Evolutionary conservation across 2,113 vertebrate genomes (phyloP).

Genomic region (Procavia capensis): DNA sequence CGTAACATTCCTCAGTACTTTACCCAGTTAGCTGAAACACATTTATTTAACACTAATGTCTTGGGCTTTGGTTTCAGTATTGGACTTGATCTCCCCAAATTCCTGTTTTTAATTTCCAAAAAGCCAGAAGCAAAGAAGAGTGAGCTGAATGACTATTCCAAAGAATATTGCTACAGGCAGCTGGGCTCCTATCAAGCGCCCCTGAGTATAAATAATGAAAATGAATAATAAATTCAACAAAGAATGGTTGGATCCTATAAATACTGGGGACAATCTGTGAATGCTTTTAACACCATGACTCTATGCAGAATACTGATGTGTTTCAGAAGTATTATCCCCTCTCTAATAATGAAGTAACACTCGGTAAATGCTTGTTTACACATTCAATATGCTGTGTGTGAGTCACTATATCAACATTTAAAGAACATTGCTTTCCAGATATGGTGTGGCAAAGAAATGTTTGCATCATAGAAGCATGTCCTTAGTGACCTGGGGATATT

Average conservation of each 20-base stretch:
- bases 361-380: constrained; percentile 24
- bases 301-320: background rate
- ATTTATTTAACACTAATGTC: background rate
- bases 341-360: constrained; percentile 16
- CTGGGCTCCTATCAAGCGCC: background rate
- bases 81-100: background rate
- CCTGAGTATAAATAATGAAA: background rate
- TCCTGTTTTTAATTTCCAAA: background rate
- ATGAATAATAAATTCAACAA: background rate
- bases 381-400: background rate
- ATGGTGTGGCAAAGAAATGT: background rate
- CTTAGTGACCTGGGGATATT: constrained; percentile 63
- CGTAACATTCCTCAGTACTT: background rate
- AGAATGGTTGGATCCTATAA: background rate
- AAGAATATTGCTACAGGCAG: background rate
- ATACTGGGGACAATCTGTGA: background rate
- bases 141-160: background rate
- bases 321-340: background rate
- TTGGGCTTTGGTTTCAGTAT: background rate
- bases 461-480: background rate
- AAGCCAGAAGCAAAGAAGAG: background rate
- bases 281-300: background rate
- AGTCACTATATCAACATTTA: constrained; percentile 40
- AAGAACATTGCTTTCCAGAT: background rate
- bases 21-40: background rate